These are phyloP conservation scores for Leptodirus hochenwartii DNA, from an alignment of 2,888 invertebrate genomes.

Conservation along the genomic window DNA sequence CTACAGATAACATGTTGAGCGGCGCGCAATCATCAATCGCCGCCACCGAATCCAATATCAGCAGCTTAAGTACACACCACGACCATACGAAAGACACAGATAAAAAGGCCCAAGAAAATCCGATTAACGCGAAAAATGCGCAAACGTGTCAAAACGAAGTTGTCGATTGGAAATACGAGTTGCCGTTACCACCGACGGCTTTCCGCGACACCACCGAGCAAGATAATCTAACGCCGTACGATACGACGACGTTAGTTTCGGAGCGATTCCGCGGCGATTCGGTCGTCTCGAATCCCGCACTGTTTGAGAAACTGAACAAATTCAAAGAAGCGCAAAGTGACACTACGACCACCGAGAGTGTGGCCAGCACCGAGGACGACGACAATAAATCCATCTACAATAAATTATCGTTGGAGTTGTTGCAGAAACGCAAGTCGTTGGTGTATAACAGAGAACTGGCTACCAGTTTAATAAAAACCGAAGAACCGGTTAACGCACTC, in stretches of 20 bases:
- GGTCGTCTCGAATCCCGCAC: slow-evolving; percentile 25
- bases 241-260: slow-evolving; percentile 16
- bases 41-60: no score
- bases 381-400: slow-evolving; percentile 21
- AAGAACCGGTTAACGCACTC: slow-evolving; percentile 15
- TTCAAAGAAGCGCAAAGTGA: slow-evolving; percentile 19
- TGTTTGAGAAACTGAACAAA: slow-evolving; percentile 23
- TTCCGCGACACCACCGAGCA: slow-evolving; percentile 27
- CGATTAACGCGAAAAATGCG: slow-evolving; percentile 6
- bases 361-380: slow-evolving; percentile 16
- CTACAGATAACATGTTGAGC: no score
- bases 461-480: slow-evolving; percentile 25
- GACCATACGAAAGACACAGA: no score
- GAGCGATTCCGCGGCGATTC: slow-evolving; percentile 18
- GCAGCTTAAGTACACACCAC: no score
- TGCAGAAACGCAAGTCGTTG: slow-evolving; percentile 25
- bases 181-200: slow-evolving; percentile 40
- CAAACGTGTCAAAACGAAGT: background rate
- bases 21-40: no score
- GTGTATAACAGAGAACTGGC: slow-evolving; percentile 27
- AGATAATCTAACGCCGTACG: slow-evolving; percentile 15
- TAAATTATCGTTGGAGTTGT: slow-evolving; percentile 24
- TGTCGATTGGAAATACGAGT: slow-evolving; percentile 33
- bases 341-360: slow-evolving; percentile 14
- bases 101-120: slow-evolving; percentile 1